A percentile compares a stretch with the other conserved stretches of the same genome.
These are phyloP conservation scores for Pangasianodon hypophthalmus DNA, from an alignment of 2,113 vertebrate genomes.

Conservation along the genomic window DNA sequence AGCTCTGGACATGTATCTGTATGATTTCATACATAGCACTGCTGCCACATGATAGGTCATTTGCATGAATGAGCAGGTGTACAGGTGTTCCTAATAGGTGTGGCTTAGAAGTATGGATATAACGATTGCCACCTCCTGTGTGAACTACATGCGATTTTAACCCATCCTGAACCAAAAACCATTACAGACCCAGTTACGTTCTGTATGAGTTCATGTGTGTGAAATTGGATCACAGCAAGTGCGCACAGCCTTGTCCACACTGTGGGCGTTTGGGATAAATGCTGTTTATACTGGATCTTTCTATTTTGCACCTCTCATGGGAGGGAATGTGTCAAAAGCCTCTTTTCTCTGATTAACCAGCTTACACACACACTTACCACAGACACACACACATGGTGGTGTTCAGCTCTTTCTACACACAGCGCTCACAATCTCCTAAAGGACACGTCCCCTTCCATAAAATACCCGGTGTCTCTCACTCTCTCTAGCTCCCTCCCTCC, in stretches of 20 bases:
- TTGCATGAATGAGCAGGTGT: background rate
- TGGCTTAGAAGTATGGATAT: background rate
- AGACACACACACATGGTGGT: background rate
- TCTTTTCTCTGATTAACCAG: conserved; percentile 22
- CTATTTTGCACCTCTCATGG: background rate
- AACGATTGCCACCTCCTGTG: background rate
- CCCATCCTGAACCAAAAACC: background rate
- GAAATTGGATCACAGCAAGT: background rate
- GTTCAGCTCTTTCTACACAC: conserved; percentile 33
- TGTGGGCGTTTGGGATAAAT: background rate
- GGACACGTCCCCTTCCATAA: background rate
- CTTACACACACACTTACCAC: conserved; percentile 6
- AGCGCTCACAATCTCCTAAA: background rate
- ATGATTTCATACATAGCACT: background rate
- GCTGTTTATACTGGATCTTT: background rate
- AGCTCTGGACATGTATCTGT: background rate
- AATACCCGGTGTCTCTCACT: conserved; percentile 40
- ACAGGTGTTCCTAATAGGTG: background rate
- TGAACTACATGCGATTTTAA: too few species aligned
- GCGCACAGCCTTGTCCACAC: background rate
- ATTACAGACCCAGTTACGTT: background rate
- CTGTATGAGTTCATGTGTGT: background rate
- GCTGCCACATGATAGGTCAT: background rate
- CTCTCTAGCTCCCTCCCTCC: conserved; percentile 49
- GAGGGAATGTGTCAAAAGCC: conserved; percentile 38